These are phyloP conservation scores for Poeciliopsis presidionis DNA, from an alignment of 2,797 vertebrate genomes.

Conservation along the genomic window DNA sequence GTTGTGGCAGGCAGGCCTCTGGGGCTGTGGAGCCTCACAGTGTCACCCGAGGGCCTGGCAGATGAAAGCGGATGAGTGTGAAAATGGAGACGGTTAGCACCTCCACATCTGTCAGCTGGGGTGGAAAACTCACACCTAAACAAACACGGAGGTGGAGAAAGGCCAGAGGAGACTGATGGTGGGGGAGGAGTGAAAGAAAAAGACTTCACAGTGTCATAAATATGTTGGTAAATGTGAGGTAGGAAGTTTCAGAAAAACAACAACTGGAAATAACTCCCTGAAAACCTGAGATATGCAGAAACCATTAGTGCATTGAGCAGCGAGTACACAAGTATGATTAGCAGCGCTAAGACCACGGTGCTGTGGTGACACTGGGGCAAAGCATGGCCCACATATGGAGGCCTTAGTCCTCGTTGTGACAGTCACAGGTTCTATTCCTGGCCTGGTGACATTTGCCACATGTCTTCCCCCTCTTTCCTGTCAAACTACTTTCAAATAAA, in stretches of 20 bases:
- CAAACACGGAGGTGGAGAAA: constrained; percentile 25
- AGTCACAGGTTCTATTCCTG: no score
- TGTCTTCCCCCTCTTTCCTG: no score
- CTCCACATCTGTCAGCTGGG: constrained; percentile 52
- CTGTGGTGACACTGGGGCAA: no score
- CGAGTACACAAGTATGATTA: no score
- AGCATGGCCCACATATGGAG: no score
- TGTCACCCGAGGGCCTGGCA: constrained; percentile 13
- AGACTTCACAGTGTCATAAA: no score
- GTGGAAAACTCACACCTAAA: constrained; percentile 30
- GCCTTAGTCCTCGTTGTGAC: no score
- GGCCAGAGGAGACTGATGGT: constrained; percentile 6
- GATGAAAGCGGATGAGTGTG: constrained; percentile 45
- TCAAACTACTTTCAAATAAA: no score
- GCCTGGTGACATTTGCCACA: no score
- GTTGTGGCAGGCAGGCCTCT: constrained; percentile 24
- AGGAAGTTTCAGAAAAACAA: no score
- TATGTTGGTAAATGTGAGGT: not conserved
- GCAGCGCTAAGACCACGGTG: no score
- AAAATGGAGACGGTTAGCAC: constrained; percentile 49
- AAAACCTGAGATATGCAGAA: not conserved
- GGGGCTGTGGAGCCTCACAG: constrained; percentile 3
- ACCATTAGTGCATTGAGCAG: no score
- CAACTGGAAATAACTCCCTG: not conserved
- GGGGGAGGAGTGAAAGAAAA: not conserved